Evolutionary conservation across 2,113 vertebrate genomes (phyloP).

Genomic region (Salminus brasiliensis): DNA sequence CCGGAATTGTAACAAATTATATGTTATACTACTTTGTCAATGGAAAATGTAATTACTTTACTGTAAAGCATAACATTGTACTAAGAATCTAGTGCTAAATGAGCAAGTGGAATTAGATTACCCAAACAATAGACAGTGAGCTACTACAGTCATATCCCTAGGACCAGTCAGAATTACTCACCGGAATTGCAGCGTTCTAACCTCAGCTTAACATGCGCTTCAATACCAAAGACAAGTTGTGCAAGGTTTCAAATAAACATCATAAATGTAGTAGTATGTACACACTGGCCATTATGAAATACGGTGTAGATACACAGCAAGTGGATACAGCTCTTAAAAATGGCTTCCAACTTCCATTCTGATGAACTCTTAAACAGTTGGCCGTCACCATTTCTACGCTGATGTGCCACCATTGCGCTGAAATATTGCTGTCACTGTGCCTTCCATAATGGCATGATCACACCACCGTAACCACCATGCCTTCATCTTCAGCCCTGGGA

Average conservation of each 20-base stretch:
- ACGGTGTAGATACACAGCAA: background rate
- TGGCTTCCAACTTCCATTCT: constrained; percentile 10
- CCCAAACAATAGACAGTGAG: too few relatives aligned
- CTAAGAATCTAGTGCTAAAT: too few relatives aligned
- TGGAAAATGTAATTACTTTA: too few relatives aligned
- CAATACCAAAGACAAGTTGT: background rate
- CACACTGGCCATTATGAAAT: background rate
- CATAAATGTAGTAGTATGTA: too few relatives aligned
- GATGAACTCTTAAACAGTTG: constrained; percentile 25
- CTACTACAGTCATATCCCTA: too few relatives aligned
- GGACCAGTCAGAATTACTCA: too few relatives aligned
- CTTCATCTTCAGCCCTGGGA: constrained; percentile 37
- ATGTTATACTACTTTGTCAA: too few relatives aligned
- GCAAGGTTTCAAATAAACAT: background rate
- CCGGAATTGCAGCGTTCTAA: too few relatives aligned
- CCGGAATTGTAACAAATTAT: too few relatives aligned
- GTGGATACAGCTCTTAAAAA: background rate
- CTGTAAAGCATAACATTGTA: too few relatives aligned
- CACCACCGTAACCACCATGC: constrained; percentile 46
- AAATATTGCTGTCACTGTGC: constrained; percentile 48
- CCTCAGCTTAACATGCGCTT: background rate
- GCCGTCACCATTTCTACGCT: background rate
- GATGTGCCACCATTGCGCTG: constrained; percentile 34
- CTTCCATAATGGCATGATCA: constrained; percentile 54
- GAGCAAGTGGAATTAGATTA: too few relatives aligned